Percentiles rank a stretch among this genome's conserved stretches.
Conservation (phyloP, 2,797 vertebrate species). For the Gila robusta region DNA sequence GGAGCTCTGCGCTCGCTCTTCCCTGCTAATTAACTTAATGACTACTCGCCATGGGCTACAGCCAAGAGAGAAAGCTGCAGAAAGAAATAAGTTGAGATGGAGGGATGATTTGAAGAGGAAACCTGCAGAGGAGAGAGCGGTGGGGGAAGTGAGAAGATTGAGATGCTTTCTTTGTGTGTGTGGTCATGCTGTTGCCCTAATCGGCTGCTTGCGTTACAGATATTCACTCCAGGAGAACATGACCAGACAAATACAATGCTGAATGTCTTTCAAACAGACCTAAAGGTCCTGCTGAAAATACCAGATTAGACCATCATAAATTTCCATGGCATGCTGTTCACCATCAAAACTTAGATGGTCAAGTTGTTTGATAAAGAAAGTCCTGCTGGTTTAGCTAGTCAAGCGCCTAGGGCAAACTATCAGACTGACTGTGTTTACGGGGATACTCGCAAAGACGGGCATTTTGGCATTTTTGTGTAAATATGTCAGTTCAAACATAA, state of each 20-base stretch:
- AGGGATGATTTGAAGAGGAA: slow-evolving; percentile 9
- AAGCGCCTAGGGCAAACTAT: not conserved
- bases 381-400: not conserved
- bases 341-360: not conserved
- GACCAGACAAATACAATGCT: not conserved
- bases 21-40: slow-evolving; percentile 65
- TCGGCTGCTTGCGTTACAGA: not conserved
- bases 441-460: too few relatives aligned
- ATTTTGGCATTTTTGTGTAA: too few relatives aligned
- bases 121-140: not conserved
- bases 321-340: not conserved
- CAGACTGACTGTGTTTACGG: too few relatives aligned
- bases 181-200: slow-evolving; percentile 18
- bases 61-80: slow-evolving; percentile 32
- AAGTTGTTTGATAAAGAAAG: not conserved
- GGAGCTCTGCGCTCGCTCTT: slow-evolving; percentile 41
- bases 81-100: slow-evolving; percentile 13
- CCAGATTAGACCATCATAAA: not conserved
- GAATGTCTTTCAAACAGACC: not conserved
- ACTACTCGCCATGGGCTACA: slow-evolving; percentile 59
- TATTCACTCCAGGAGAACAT: not conserved
- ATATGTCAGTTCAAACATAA: too few relatives aligned
- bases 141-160: not conserved
- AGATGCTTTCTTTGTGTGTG: not conserved
- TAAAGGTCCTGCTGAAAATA: too few relatives aligned